Base-by-base conservation (phyloP, 2,888 invertebrate species). In the Caenorhabditis sp. region DNA sequence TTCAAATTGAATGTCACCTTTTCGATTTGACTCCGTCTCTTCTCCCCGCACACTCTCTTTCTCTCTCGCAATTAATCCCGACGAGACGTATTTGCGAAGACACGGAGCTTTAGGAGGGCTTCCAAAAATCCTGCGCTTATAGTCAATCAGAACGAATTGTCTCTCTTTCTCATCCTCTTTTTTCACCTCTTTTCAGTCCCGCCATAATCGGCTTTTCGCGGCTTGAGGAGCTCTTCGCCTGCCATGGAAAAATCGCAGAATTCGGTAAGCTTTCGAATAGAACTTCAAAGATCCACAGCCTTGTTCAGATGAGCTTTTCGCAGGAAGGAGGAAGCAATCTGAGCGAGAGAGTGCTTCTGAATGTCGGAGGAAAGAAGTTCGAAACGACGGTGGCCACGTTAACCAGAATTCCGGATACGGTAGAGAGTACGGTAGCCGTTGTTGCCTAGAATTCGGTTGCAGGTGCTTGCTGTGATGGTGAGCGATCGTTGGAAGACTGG, bases 301-400 rank as follows among this genome's bases (percentile, higher is more conserved):
- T 22, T 39, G 41, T 56, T 15, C 46, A 72, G 72, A 72, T 72
- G 72, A 72, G 20, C 26, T 35, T 50, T 20, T 68, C 68, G 8
- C 68, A 68, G 15, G 65, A 73, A 43, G 65, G 65, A 9, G 66
- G 66, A 0, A 59, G 59, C 22, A 61, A 66, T 52, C 48, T 68
- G 13, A 70, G 63, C 27, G 81, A 81, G 71, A 48, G 82, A 26
- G 80, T 85, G 17, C 48, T 77, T 17, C 59, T 86, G 35, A 86
- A 86, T 59, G 83, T 86, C 24, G 86, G 86, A n/a, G 86, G 86
- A 7, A 78, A 73, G 22, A 55, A 80, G 22, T 84, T 86, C 66
- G 86, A 85, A 62, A 86, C 84, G 5, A 82, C 83, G 9, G 71
- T 77, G 6, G 63, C 74, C 22, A 86, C 86, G 35, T 58, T 86